A percentile compares a stretch with the other conserved stretches of the same genome.
Evolutionary conservation across 2,888 invertebrate genomes (phyloP).

Genomic region (Masnerella sp.): DNA sequence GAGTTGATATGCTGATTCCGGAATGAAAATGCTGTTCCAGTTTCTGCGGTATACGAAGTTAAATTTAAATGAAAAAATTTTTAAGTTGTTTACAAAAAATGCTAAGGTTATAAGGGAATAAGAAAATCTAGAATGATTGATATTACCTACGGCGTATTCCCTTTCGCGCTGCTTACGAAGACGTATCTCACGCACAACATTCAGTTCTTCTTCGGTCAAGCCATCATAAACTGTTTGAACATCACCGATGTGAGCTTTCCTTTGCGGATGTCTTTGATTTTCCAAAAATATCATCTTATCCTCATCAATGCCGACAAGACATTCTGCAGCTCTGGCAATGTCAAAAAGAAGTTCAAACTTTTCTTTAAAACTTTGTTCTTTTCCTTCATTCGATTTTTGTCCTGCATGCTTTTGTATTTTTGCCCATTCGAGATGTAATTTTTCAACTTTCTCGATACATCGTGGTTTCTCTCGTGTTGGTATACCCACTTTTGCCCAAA

Average conservation of each 20-base stretch:
- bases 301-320: not conserved
- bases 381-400: not conserved
- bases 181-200: constrained; percentile 7
- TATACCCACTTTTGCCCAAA: constrained; percentile 28
- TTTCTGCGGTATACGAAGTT: no score
- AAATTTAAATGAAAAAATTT: no score
- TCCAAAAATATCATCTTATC: constrained; percentile 8
- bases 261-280: constrained; percentile 13
- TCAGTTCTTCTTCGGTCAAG: constrained; percentile 6
- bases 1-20: no score
- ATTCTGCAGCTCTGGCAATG: constrained; percentile 1
- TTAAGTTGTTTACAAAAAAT: no score
- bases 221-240: constrained; percentile 5
- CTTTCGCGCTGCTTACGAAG: not conserved
- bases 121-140: no score
- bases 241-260: constrained; percentile 9
- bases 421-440: constrained; percentile 16
- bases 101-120: no score
- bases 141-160: constrained; percentile 7
- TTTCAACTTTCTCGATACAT: constrained; percentile 13
- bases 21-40: no score
- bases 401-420: constrained; percentile 14
- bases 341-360: constrained; percentile 1
- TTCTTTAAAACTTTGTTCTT: not conserved
- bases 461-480: constrained; percentile 8